Conservation (phyloP, 35 echinoderm and acorn worm species). For the Lytechinus pictus region DNA sequence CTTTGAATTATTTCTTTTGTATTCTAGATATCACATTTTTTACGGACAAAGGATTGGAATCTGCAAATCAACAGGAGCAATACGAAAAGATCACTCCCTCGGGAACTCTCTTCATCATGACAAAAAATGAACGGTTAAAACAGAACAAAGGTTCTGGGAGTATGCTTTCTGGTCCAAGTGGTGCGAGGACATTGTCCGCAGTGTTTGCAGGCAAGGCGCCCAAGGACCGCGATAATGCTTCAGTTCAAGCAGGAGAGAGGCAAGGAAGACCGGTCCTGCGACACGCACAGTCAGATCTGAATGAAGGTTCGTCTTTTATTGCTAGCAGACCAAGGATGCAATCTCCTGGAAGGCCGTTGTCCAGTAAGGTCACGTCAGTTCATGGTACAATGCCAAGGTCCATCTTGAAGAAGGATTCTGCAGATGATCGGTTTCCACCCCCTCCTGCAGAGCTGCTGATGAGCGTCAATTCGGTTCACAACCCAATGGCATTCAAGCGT, state of each 20-base stretch:
- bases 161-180: conserved; percentile 23
- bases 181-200: neutral
- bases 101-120: conserved; percentile 62
- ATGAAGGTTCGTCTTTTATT: neutral
- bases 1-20: conserved; percentile 25
- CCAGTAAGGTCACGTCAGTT: neutral
- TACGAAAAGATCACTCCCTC: conserved; percentile 73
- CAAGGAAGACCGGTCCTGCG: conserved; percentile 3
- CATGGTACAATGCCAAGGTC: conserved; percentile 53
- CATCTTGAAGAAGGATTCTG: conserved; percentile 23
- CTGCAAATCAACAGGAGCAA: conserved; percentile 71
- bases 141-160: neutral
- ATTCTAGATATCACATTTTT: conserved; percentile 88
- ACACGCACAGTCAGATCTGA: neutral
- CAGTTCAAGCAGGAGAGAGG: conserved; percentile 47
- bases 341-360: neutral
- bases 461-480: neutral
- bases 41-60: conserved; percentile 84
- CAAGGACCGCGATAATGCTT: conserved; percentile 43
- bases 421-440: neutral
- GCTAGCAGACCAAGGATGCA: neutral
- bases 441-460: neutral
- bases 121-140: conserved; percentile 44
- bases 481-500: neutral
- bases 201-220: neutral